Evolutionary conservation across 2,888 invertebrate species (phyloP), one percentile per base, ranked within the genome.

Genomic region (Spisula solida): DNA sequence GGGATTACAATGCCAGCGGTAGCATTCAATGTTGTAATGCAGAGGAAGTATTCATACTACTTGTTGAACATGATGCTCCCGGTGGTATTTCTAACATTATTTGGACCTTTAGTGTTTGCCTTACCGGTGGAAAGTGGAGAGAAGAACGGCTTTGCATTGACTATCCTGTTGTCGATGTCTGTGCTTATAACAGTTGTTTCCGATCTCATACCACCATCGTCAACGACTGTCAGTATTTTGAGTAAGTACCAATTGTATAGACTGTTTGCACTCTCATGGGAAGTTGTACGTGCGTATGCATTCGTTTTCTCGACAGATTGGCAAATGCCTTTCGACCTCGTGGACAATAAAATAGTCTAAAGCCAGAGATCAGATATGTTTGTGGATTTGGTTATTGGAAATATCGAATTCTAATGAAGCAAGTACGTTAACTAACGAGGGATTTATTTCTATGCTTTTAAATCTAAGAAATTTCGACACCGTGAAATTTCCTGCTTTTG

Each of bases 51-150:
- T 25, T 87, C 87, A 0, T 92, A 90, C 84, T 92, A 92, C 80
- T 81, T 89, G 29, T 51, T 92, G 14, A 89, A 92, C 81, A 85
- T 92, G 79, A 47, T 92, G 41, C 85, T 92, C 4, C 92, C 92
- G 14, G 79, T 88, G 0, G 51, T 92, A 47, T 86, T 92, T 51
- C 82, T 90, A 16, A 80, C 86, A 48, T 29, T 55, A 31, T 56
- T 92, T 18, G 83, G 88, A 47, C 78, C 86, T 4, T 82, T 90
- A 14, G 90, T 89, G 29, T 92, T 92, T 81, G 34, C 78, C 10
- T 85, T 92, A 34, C 92, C 92, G n/a, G 70, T 88, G 4, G 92
- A 92, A 66, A 87, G 89, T 56, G 92, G 92, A 41, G 92, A 90
- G 80, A 92, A 82, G 79, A 85, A 82, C 51, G 87, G 89, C 18